Conservation (phyloP, 2,797 vertebrate genomes). For the Botia kubotai region DNA sequence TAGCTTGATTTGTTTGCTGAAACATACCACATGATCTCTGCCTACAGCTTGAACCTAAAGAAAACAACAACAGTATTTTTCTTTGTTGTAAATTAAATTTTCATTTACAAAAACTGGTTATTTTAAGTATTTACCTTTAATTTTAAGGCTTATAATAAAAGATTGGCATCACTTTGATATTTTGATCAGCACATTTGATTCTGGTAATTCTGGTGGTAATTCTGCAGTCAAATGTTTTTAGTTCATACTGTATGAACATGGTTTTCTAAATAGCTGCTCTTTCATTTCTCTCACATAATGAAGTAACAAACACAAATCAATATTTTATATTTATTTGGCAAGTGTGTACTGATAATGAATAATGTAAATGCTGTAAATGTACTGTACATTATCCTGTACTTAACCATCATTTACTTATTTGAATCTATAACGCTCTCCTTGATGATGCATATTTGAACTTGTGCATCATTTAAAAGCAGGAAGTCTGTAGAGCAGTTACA, state of each 20-base stretch:
- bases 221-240: no score
- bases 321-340: neutral
- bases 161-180: no score
- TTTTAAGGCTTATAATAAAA: no score
- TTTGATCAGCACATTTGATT: no score
- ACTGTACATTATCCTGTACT: neutral
- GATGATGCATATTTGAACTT: neutral
- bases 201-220: no score
- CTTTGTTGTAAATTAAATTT: neutral
- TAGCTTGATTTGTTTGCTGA: slow-evolving; percentile 2
- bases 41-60: slow-evolving; percentile 37
- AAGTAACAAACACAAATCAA: neutral
- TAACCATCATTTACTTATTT: neutral
- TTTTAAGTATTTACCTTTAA: no score
- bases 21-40: slow-evolving; percentile 41
- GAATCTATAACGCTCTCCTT: no score
- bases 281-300: neutral
- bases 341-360: neutral
- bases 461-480: slow-evolving; percentile 19
- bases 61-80: neutral
- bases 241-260: no score
- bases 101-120: neutral
- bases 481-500: neutral
- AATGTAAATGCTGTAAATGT: neutral
- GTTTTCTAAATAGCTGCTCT: no score